phyloP scores from a whole-genome alignment of 2,113 vertebrate genomes.

The Saccopteryx bilineata region DNA sequence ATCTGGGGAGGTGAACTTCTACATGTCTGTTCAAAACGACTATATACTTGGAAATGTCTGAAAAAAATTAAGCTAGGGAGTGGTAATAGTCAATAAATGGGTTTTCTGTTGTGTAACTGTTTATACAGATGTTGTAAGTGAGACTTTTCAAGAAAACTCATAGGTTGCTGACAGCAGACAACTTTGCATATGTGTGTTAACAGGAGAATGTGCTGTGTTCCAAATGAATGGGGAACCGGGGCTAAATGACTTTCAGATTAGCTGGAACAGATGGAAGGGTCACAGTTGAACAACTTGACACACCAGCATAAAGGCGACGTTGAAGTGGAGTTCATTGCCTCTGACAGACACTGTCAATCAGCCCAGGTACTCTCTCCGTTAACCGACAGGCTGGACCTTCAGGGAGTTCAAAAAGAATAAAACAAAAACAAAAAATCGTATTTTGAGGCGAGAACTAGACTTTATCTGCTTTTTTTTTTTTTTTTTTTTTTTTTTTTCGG shows the following conservation, averaged over 20 bases:
- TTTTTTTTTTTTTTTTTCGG: conserved; percentile 60
- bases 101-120: conserved; percentile 73
- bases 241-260: conserved; percentile 95
- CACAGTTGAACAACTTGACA: conserved; percentile 96
- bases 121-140: conserved; percentile 88
- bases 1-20: conserved; percentile 25
- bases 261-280: conserved; percentile 96
- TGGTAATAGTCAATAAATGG: conserved; percentile 64
- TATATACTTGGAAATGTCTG: conserved; percentile 12
- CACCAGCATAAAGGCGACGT: conserved; percentile 92
- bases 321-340: conserved; percentile 94
- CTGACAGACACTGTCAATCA: conserved; percentile 95
- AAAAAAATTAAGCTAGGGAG: conserved; percentile 50
- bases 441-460: conserved; percentile 85
- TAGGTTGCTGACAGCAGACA: conserved; percentile 88
- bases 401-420: conserved; percentile 84
- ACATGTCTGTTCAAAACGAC: neutral
- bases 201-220: conserved; percentile 90
- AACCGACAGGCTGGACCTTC: conserved; percentile 87
- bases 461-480: conserved; percentile 85
- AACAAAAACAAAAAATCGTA: neutral
- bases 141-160: conserved; percentile 80
- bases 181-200: conserved; percentile 93
- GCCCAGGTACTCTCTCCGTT: conserved; percentile 86
- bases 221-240: conserved; percentile 88